Percentiles rank a stretch among this genome's conserved stretches.
Conservation (phyloP, 2,888 invertebrate species). For the Sphecodes monilicornis region DNA sequence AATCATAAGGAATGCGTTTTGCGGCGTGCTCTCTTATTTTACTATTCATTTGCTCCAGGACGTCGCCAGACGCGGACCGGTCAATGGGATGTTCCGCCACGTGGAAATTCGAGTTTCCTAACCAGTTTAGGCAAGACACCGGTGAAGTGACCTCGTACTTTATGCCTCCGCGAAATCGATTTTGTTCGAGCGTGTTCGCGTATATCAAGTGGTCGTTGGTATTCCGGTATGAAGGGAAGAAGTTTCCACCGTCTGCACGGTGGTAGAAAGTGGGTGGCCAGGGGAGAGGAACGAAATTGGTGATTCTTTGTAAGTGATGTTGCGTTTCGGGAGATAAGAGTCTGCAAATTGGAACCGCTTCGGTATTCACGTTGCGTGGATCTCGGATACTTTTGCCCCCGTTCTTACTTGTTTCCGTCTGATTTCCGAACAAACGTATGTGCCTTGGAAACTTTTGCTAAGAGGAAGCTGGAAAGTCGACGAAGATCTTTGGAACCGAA, state of each 20-base stretch:
- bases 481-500: not conserved
- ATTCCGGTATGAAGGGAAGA: slow-evolving; percentile 57
- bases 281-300: slow-evolving; percentile 54
- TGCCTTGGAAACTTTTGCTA: slow-evolving; percentile 30
- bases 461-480: not conserved
- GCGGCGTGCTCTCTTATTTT: not conserved
- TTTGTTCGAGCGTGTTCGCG: slow-evolving; percentile 51
- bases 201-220: slow-evolving; percentile 61
- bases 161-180: slow-evolving; percentile 58
- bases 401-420: slow-evolving; percentile 49
- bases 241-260: slow-evolving; percentile 45
- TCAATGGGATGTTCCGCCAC: slow-evolving; percentile 38
- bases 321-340: slow-evolving; percentile 54
- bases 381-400: slow-evolving; percentile 48
- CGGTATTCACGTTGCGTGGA: slow-evolving; percentile 50
- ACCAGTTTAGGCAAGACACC: slow-evolving; percentile 8
- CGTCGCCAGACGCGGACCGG: not conserved
- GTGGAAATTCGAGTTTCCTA: slow-evolving; percentile 38
- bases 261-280: not conserved
- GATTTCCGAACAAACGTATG: slow-evolving; percentile 42
- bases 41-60: not conserved
- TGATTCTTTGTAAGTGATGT: slow-evolving; percentile 63
- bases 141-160: slow-evolving; percentile 51
- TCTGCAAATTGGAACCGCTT: slow-evolving; percentile 53
- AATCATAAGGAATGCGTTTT: not conserved